Base-by-base conservation (phyloP, 2,888 invertebrate genomes). In the Baronia brevicornis region DNA sequence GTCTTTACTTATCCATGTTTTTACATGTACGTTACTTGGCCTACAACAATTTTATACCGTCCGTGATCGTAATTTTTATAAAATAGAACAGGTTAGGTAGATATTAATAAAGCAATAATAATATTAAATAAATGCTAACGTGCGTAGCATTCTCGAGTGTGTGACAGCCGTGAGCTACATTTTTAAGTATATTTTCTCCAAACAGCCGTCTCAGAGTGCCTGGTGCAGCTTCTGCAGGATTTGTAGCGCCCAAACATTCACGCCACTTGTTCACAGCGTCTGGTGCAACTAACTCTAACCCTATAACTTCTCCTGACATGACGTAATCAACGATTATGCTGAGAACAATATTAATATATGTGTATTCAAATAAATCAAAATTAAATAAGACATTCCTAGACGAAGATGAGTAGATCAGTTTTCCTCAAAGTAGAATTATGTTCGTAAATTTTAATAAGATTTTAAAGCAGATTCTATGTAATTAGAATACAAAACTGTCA, bases 121-220 rank as follows among this genome's bases (percentile, higher is more conserved):
- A 17, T 20, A 45, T 41, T 65, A 59, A 41, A 43, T 48, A 9
- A 26, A 12, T 4, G 11, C 29, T 5, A 36, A 87, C 87, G 56
- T 70, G 56, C 19, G 50, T 51, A 9, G 89, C 91, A 5, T 87
- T 85, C 41, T 87, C 86, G 0, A 71, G 51, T 18, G 85, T 84
- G 33, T 87, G 82, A 3, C 94, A 89, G 11, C 91, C 92, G 59
- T 95, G 91, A 41, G 93, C 87, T 0, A 88, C 89, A 60, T 92
- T 91, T 23, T 79, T 79, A 3, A 90, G 73, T 18, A 72, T 79
- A 54, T 91, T 89, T 28, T 80, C 80, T n/a, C 92, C 93, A 51
- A 89, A 93, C 3, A 87, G 54, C 1, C 85, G 84, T 35, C 91
- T 79, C 17, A 94, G 60, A 2, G 88, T 86, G 3, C 85, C 77